Evolutionary conservation across 2,113 vertebrate species (phyloP).

Genomic region (Tachycineta bicolor): DNA sequence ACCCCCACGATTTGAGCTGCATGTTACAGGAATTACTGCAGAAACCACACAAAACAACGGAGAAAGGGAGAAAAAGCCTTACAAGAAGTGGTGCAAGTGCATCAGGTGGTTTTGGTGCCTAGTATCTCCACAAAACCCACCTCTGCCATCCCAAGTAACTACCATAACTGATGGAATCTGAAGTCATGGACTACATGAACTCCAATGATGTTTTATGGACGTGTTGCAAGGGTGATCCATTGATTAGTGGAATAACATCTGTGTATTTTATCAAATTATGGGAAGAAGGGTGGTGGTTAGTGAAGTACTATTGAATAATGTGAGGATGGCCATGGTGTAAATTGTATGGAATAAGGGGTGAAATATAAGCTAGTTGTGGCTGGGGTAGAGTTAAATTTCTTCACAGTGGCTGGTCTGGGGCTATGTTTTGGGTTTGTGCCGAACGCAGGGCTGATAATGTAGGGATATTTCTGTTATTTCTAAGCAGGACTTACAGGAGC

Average conservation of each 20-base stretch:
- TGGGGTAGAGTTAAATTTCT: not conserved
- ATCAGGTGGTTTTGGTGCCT: not conserved
- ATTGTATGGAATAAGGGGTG: not conserved
- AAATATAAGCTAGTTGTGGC: not conserved
- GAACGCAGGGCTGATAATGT: too few species aligned
- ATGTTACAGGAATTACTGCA: not conserved
- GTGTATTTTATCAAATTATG: not conserved
- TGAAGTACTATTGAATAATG: not conserved
- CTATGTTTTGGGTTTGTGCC: not conserved
- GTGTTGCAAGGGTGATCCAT: not conserved
- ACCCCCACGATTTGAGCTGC: too few species aligned
- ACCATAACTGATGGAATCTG: not conserved
- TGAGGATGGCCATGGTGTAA: not conserved
- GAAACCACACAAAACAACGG: not conserved
- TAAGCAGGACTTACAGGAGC: not conserved
- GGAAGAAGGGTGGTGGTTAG: not conserved
- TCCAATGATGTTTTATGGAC: not conserved
- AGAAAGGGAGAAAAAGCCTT: not conserved
- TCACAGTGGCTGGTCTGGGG: not conserved
- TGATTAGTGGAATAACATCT: rapidly evolving
- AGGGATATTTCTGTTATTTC: not conserved
- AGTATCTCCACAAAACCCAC: not conserved
- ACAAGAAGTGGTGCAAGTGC: not conserved
- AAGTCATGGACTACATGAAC: not conserved
- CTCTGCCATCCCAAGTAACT: not conserved